Base-by-base conservation (phyloP, 2,888 invertebrate genomes). In the Patella ulyssiponensis region DNA sequence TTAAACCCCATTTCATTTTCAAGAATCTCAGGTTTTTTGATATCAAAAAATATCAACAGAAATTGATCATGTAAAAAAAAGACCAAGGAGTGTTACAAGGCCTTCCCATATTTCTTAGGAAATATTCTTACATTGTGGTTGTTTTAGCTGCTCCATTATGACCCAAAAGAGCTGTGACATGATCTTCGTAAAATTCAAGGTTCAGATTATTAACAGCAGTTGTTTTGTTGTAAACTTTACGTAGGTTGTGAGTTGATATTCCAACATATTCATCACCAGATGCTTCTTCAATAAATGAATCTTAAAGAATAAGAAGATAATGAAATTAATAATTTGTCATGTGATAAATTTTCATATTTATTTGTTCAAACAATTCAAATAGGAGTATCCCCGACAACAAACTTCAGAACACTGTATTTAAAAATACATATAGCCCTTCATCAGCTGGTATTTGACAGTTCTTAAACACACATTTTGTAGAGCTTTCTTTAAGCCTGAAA, bases 71-170 rank as follows among this genome's bases (percentile, higher is more conserved):
- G 7, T 20, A 12, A 27, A 73, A 27, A 73, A 77, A 69, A 9
- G 9, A 23, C 15, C 33, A 7, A 58, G 51, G 52, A 20, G 20
- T 54, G 56, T 44, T n/a, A 15, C 11, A 71, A 52, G 12, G n/a
- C n/a, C 51, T 12, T 9, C 44, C 44, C 5, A 44, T 44, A 7
- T 44, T 44, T 44, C 3, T 74, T 44, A 53, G 11, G 3, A 33
- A 9, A 44, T 2, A 54, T 23, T 82, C 89, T 85, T 81, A 90
- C 91, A 91, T 84, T 17, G 90, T 89, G 20, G 91, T 90, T 27
- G 91, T 89, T 82, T 91, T 91, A 23, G 91, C 91, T 44, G 91
- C 91, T n/a, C 91, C 91, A 82, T 91, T 91, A 75, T 90, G 90
- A 7, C 91, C 91, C 3, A 91, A 86, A 15, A 91, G 82, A 4